Conservation (phyloP, 2,113 vertebrate species). For the Lycaon pictus region DNA sequence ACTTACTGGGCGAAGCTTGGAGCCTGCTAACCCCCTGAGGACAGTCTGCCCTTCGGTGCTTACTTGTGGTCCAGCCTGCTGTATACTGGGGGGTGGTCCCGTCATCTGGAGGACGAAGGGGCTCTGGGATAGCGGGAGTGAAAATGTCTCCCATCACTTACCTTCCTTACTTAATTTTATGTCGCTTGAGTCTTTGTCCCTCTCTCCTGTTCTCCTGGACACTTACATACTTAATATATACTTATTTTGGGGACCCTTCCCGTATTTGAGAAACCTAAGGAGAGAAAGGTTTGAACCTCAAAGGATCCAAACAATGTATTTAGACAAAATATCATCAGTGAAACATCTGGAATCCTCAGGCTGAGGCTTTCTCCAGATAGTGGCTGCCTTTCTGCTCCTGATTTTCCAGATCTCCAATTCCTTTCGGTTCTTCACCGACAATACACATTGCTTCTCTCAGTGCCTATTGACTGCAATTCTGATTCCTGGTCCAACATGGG, state of each 20-base stretch:
- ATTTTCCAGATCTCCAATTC: not conserved
- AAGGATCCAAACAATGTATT: not conserved
- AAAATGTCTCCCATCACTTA: not conserved
- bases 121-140: not conserved
- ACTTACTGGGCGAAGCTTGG: not conserved
- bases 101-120: too few species aligned
- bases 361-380: not conserved
- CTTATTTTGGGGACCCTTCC: not conserved
- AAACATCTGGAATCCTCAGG: not conserved
- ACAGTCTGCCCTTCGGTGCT: too few species aligned
- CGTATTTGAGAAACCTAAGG: not conserved
- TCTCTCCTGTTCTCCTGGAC: not conserved
- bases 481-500: not conserved
- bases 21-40: not conserved
- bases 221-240: not conserved
- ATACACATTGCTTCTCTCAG: not conserved
- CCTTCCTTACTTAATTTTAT: not conserved
- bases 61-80: not conserved
- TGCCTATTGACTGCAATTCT: not conserved
- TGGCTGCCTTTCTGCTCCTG: not conserved
- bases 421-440: not conserved
- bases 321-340: not conserved
- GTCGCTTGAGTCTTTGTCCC: not conserved
- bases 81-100: not conserved
- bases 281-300: not conserved